phyloP scores from a whole-genome alignment of 2,797 vertebrate genomes.

The Tauraco hartlaubi region DNA sequence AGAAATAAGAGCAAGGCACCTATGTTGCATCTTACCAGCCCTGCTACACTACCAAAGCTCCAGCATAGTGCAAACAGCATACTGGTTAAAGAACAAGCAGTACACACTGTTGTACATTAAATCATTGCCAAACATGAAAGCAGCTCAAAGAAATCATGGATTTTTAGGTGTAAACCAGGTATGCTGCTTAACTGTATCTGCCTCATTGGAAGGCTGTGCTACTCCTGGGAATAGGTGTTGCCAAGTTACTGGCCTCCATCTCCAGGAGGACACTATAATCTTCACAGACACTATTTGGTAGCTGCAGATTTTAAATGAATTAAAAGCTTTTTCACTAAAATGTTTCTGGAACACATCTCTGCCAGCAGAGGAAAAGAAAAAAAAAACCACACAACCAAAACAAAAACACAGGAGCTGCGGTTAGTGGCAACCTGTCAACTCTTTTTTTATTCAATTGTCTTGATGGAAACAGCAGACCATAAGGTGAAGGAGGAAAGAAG shows the following conservation, averaged over 20 bases:
- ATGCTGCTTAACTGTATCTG: background rate
- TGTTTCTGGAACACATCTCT: constrained; percentile 36
- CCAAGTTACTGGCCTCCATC: constrained; percentile 62
- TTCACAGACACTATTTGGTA: constrained; percentile 44
- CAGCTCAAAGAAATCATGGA: background rate
- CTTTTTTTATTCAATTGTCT: background rate
- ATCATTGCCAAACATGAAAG: background rate
- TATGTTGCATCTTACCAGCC: background rate
- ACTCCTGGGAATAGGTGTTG: constrained; percentile 47
- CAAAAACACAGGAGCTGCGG: background rate
- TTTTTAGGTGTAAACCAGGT: background rate
- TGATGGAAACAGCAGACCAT: background rate
- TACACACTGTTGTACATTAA: background rate
- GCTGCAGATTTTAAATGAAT: constrained; percentile 63
- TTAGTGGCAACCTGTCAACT: background rate
- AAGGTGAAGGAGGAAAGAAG: background rate
- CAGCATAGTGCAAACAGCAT: background rate
- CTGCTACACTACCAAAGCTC: background rate
- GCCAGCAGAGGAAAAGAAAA: background rate
- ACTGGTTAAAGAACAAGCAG: background rate
- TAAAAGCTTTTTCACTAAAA: constrained; percentile 67
- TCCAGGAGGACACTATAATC: constrained; percentile 56
- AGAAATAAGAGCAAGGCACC: background rate
- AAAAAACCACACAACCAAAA: background rate
- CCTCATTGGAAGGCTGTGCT: constrained; percentile 31